Conservation (phyloP, 2,888 invertebrate species). For the Eurois occulta region DNA sequence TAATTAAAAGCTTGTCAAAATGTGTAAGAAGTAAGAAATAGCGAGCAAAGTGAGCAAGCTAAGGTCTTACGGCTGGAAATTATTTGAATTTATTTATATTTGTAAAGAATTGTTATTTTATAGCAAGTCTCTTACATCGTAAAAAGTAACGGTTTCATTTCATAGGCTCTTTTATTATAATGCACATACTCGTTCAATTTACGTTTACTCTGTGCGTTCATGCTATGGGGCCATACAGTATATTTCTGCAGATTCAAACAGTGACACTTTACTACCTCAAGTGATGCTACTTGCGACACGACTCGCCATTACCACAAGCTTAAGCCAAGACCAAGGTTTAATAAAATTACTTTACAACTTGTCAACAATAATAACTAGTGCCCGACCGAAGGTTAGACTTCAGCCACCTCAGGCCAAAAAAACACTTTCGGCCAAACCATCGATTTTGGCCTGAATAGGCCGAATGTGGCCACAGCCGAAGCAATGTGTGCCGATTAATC, state of each 20-base stretch:
- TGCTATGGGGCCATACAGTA: neutral
- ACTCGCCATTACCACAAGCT: neutral
- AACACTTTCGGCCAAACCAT: neutral
- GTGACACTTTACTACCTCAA: neutral
- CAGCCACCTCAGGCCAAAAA: neutral
- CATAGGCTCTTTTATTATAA: neutral
- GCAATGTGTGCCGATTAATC: neutral
- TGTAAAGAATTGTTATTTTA: constrained; percentile 1
- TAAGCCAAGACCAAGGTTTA: neutral
- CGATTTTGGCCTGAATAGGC: neutral
- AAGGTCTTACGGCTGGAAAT: neutral
- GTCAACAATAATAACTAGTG: neutral
- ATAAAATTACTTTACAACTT: neutral
- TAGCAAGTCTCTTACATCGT: neutral
- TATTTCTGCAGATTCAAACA: neutral
- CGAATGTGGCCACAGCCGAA: neutral
- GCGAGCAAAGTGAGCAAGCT: neutral
- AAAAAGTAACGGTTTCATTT: neutral
- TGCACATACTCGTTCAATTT: neutral
- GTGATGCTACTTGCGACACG: neutral
- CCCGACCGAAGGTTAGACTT: neutral
- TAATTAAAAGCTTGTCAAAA: neutral
- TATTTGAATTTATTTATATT: neutral
- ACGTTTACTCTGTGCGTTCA: neutral
- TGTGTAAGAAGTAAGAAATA: neutral